Conservation (phyloP, 2,888 invertebrate species). For the Pheosia gnoma region DNA sequence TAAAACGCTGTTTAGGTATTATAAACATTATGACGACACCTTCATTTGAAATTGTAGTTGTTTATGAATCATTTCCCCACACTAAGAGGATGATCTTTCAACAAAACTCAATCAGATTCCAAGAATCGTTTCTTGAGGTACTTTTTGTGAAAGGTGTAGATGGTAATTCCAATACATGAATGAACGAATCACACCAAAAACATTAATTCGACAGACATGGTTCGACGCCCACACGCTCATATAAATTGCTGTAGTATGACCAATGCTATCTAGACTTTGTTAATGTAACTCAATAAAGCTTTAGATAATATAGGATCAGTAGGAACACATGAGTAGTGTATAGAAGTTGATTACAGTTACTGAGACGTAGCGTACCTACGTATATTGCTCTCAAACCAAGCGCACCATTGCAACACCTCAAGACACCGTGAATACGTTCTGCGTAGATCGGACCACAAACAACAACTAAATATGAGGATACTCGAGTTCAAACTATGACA, state of each 20-base stretch:
- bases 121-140: neutral
- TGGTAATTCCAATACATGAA: slow-evolving; percentile 2
- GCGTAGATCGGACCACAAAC: too few species aligned
- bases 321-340: neutral
- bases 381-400: too few species aligned
- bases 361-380: too few species aligned
- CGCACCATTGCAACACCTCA: too few species aligned
- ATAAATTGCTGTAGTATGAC: slow-evolving; percentile 2
- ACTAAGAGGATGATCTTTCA: neutral
- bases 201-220: slow-evolving; percentile 1
- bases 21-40: neutral
- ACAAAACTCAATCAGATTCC: neutral
- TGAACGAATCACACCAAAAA: slow-evolving; percentile 1
- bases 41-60: neutral
- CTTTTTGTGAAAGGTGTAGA: neutral
- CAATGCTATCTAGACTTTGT: neutral
- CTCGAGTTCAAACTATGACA: too few species aligned
- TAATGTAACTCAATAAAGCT: neutral
- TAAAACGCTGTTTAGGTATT: too few species aligned
- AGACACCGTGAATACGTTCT: too few species aligned
- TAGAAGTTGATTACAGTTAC: neutral
- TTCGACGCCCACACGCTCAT: neutral
- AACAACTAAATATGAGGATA: too few species aligned
- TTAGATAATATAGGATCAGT: neutral
- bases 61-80: neutral